A percentile compares a stretch with the other conserved stretches of the same genome.
These are phyloP conservation scores for Limosa lapponica DNA, from an alignment of 2,797 vertebrate genomes.

Conservation along the genomic window DNA sequence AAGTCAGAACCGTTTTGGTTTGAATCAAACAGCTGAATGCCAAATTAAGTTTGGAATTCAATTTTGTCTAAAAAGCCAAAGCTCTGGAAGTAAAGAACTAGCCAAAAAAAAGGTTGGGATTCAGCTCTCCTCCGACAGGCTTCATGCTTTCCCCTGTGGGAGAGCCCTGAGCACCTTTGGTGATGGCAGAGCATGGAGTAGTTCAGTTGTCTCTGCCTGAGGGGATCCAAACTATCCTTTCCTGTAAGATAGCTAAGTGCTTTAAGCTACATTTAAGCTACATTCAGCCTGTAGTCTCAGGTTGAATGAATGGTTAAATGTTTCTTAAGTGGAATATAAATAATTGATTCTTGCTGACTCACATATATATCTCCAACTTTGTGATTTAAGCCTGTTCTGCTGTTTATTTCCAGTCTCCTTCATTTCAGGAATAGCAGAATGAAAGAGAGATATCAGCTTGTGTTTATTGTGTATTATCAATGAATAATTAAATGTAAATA, in stretches of 20 bases:
- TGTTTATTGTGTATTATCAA: not conserved
- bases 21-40: not conserved
- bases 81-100: not conserved
- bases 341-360: not conserved
- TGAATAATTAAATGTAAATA: not conserved
- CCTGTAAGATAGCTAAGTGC: not conserved
- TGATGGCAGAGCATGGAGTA: not conserved
- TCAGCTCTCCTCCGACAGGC: not conserved
- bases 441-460: not conserved
- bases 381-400: not conserved
- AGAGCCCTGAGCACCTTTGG: not conserved
- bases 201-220: not conserved
- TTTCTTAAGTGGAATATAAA: not conserved
- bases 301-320: not conserved
- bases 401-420: not conserved
- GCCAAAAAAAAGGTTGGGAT: not conserved
- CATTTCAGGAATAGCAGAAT: not conserved
- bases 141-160: accelerated
- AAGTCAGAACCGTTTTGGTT: not conserved
- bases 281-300: not conserved
- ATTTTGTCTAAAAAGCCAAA: not conserved
- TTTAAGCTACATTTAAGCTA: not conserved
- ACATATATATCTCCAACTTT: not conserved
- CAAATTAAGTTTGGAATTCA: not conserved
- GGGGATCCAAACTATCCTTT: not conserved